Conservation (phyloP, 2,113 vertebrate species). For the Microtus pennsylvanicus region DNA sequence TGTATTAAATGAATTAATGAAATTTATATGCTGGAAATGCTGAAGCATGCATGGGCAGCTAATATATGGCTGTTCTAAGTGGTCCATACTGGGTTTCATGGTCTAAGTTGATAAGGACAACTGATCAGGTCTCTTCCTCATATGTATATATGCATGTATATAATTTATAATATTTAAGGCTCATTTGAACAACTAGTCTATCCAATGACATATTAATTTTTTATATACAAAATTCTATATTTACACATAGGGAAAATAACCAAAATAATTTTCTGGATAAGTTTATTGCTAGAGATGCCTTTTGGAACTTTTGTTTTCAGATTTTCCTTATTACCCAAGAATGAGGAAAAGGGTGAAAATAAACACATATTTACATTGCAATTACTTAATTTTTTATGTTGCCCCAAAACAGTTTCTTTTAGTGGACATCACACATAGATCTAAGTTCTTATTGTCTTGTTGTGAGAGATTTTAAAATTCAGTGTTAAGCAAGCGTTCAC, state of each 20-base stretch:
- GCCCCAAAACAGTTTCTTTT: background rate
- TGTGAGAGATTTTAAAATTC: background rate
- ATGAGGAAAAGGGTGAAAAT: background rate
- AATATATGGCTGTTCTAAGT: too few relatives aligned
- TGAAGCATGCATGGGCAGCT: too few relatives aligned
- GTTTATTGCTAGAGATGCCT: background rate
- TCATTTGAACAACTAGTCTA: background rate
- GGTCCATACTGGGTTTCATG: too few relatives aligned
- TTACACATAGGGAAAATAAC: background rate
- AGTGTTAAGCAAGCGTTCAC: background rate
- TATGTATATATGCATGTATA: background rate
- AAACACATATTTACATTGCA: background rate
- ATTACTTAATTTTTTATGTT: background rate
- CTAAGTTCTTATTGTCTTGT: background rate
- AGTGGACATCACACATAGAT: background rate
- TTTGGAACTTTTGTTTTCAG: background rate
- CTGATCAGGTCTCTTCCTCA: too few relatives aligned
- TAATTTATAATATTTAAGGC: background rate
- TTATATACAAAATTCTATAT: background rate
- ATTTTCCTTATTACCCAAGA: background rate
- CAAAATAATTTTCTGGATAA: constrained; percentile 12
- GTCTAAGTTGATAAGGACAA: too few relatives aligned
- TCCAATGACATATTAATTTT: background rate
- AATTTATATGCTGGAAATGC: too few relatives aligned
- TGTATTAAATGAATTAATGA: too few relatives aligned